Conservation (phyloP, 2,113 vertebrate species). For the Budorcas taxicolor region DNA sequence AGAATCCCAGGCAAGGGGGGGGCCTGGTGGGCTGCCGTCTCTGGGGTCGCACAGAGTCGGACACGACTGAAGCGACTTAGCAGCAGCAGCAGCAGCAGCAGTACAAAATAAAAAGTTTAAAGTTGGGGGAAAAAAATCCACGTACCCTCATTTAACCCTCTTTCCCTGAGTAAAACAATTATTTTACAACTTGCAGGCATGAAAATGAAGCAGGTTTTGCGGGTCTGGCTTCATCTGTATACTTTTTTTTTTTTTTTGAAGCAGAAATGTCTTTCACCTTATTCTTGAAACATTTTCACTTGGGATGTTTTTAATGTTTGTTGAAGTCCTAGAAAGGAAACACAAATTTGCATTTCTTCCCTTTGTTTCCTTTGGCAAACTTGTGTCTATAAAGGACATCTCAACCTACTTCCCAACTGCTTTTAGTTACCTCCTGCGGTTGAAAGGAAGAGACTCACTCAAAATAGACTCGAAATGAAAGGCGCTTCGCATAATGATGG, state of each 20-base stretch:
- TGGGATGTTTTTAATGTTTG: background rate
- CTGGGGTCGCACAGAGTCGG: too few relatives aligned
- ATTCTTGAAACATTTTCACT: background rate
- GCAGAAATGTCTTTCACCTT: background rate
- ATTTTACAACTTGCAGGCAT: background rate
- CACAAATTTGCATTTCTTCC: background rate
- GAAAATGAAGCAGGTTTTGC: background rate
- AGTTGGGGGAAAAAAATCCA: background rate
- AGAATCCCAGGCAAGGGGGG: too few relatives aligned
- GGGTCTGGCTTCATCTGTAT: background rate
- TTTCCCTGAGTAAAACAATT: background rate
- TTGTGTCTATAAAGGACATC: constrained; percentile 1
- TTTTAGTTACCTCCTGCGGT: background rate
- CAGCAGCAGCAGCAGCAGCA: too few relatives aligned
- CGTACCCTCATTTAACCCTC: background rate
- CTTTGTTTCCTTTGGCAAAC: background rate
- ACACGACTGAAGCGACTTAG: too few relatives aligned
- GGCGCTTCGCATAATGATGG: background rate
- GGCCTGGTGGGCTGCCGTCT: too few relatives aligned
- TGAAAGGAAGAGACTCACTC: background rate
- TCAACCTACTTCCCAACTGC: background rate
- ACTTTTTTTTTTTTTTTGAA: background rate
- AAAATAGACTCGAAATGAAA: background rate
- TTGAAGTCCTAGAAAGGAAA: background rate
- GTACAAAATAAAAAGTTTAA: too few relatives aligned